Percentiles rank a stretch among this genome's conserved stretches.
Conservation (phyloP, 2,888 invertebrate genomes). For the Drosophila kuntzei region DNA sequence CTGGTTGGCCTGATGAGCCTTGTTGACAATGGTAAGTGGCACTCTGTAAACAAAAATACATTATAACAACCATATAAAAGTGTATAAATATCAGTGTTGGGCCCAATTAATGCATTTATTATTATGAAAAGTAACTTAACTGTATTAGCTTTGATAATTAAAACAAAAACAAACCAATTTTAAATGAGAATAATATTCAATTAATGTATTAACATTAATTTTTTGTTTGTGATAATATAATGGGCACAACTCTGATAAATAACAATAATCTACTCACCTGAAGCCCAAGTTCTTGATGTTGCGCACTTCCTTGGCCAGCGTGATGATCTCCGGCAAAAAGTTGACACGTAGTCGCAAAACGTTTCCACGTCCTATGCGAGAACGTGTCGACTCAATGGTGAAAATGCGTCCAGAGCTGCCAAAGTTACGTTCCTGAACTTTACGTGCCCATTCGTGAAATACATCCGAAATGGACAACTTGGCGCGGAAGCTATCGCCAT, state of each 20-base stretch:
- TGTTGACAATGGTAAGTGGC: conserved; percentile 98
- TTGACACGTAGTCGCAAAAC: conserved; percentile 96
- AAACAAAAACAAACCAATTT: too few relatives aligned
- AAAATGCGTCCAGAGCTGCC: conserved; percentile 98
- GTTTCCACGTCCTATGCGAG: conserved; percentile 92
- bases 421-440: conserved; percentile 96
- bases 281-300: conserved; percentile 98
- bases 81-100: too few relatives aligned
- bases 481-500: conserved; percentile 98
- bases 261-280: conserved; percentile 85
- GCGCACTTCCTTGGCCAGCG: conserved; percentile 98
- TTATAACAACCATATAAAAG: not conserved
- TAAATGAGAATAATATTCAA: too few relatives aligned
- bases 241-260: not conserved
- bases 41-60: conserved; percentile 88
- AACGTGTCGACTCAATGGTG: conserved; percentile 93
- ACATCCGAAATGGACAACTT: conserved; percentile 98
- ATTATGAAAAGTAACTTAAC: too few relatives aligned
- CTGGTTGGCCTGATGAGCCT: conserved; percentile 99
- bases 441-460: conserved; percentile 99
- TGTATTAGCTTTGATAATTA: too few relatives aligned
- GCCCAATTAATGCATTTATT: too few relatives aligned
- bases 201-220: too few relatives aligned
- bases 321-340: conserved; percentile 99
- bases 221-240: too few relatives aligned